A percentile compares a stretch with the other conserved stretches of the same genome.
Conservation (phyloP, 2,888 invertebrate genomes). For the Seladonia tumulorum region DNA sequence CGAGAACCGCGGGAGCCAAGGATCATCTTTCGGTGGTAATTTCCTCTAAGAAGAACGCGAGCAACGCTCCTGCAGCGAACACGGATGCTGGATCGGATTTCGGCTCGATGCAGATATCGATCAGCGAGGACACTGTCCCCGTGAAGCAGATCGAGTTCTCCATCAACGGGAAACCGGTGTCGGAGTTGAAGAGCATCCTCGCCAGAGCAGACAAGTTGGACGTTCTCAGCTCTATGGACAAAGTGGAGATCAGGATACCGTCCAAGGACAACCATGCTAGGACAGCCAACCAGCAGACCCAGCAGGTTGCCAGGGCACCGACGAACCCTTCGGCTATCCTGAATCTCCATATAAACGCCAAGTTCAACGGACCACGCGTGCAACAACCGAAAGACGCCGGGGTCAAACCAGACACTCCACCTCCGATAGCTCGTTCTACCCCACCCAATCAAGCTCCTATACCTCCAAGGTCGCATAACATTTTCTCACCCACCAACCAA, state of each 20-base stretch:
- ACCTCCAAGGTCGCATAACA: not conserved
- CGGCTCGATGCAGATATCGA: conserved; percentile 66
- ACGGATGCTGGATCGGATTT: conserved; percentile 1
- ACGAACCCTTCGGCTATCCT: conserved; percentile 28
- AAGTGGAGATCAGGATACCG: conserved; percentile 72
- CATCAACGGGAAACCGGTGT: conserved; percentile 71
- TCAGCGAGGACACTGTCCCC: conserved; percentile 64
- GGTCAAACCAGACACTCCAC: not conserved
- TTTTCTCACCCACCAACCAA: not conserved
- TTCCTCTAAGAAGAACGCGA: conserved; percentile 29
- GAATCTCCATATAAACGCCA: conserved; percentile 67
- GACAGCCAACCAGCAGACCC: not conserved
- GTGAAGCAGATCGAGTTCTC: conserved; percentile 71
- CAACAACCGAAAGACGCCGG: conserved; percentile 4
- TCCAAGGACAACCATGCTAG: conserved; percentile 4
- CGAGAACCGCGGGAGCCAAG: not conserved
- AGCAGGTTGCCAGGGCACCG: not conserved
- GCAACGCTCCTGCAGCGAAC: not conserved
- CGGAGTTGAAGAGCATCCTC: conserved; percentile 62
- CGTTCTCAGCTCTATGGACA: conserved; percentile 67
- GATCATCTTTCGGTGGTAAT: conserved; percentile 69
- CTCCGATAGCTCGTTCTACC: not conserved
- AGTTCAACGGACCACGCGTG: conserved; percentile 45
- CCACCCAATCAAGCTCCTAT: not conserved
- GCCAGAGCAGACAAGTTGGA: conserved; percentile 64